phyloP scores from a whole-genome alignment of 2,113 vertebrate genomes.

The Gavia stellata region DNA sequence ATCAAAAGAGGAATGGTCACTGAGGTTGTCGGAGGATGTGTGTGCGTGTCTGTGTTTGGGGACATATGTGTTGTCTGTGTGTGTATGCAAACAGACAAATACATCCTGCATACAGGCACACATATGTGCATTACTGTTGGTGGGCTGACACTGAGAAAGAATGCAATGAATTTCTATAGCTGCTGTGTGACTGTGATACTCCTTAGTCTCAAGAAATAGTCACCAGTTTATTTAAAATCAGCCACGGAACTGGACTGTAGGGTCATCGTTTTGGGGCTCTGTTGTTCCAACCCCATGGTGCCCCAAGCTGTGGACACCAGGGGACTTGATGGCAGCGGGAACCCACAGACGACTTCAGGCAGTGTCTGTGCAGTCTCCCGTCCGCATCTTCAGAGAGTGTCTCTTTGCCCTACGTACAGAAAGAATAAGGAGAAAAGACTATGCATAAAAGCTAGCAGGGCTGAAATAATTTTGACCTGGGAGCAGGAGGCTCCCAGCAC shows the following conservation, averaged over 20 bases:
- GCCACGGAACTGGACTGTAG: not conserved
- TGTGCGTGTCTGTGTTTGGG: no score
- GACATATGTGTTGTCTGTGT: fast-evolving
- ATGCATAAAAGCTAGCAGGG: not conserved
- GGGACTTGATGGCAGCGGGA: fast-evolving
- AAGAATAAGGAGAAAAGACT: not conserved
- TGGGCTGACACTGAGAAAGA: not conserved
- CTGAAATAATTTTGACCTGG: not conserved
- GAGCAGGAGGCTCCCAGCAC: not conserved
- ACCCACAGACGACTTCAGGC: not conserved
- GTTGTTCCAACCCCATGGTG: fast-evolving
- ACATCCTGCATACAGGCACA: not conserved
- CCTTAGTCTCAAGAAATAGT: not conserved
- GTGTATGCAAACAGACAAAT: not conserved
- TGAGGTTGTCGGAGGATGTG: not conserved
- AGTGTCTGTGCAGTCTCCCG: not conserved
- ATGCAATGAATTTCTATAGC: not conserved
- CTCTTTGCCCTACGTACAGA: fast-evolving
- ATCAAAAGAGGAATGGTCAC: not conserved
- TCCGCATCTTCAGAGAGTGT: not conserved
- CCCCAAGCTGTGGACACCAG: fast-evolving
- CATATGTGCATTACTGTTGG: fast-evolving
- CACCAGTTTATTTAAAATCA: not conserved
- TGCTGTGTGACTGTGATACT: not conserved
- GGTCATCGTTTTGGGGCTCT: not conserved